Percentiles rank a stretch among this genome's conserved stretches.
These are phyloP conservation scores for Microctenopoma steveboyesi DNA, from an alignment of 2,797 vertebrate genomes.

Conservation along the genomic window DNA sequence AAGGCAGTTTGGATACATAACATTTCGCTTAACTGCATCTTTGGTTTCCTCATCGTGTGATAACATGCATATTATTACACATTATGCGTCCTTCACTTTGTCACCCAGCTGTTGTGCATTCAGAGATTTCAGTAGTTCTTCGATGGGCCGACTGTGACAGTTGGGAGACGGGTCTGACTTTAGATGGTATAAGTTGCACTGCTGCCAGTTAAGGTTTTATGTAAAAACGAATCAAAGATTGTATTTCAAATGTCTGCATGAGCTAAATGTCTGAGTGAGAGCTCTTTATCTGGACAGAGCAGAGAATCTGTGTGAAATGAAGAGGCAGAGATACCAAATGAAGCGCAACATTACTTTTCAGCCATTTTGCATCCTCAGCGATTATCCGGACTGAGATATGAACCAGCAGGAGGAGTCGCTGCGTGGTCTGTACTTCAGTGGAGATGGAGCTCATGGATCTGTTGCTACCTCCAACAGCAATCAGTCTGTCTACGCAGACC, in stretches of 20 bases:
- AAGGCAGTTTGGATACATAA: neutral
- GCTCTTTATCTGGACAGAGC: conserved; percentile 2
- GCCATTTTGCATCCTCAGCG: conserved; percentile 22
- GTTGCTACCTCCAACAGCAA: neutral
- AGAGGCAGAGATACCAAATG: conserved; percentile 5
- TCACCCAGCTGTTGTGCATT: neutral
- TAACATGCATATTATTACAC: too few relatives aligned
- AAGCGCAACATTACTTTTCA: conserved; percentile 13
- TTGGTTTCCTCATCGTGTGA: too few relatives aligned
- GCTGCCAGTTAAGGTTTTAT: neutral
- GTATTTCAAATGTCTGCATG: neutral
- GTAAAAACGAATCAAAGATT: neutral
- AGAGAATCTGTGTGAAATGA: conserved; percentile 6
- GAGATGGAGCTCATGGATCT: neutral
- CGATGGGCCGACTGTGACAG: neutral
- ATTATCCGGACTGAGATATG: conserved; percentile 28
- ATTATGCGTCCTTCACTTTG: neutral
- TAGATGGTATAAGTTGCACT: neutral
- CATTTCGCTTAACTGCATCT: too few relatives aligned
- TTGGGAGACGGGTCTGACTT: neutral
- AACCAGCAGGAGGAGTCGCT: neutral
- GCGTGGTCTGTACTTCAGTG: neutral
- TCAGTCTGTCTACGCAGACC: neutral
- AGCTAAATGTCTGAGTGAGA: neutral
- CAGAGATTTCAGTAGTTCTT: neutral